Conservation (phyloP, 2,797 vertebrate genomes). For the Anguilla obscura region DNA sequence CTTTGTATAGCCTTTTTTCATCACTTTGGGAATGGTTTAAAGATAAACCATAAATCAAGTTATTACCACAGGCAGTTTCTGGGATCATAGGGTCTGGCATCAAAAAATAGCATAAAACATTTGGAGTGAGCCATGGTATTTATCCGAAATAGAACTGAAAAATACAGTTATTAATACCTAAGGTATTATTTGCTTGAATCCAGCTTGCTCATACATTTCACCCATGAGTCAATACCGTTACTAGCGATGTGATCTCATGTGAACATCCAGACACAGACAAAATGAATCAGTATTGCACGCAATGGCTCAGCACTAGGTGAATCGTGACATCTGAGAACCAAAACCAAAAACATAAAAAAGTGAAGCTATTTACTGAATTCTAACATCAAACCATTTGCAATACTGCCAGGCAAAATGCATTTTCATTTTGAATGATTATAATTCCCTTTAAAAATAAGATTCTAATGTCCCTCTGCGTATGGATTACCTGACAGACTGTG, state of each 20-base stretch:
- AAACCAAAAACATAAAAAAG: not conserved
- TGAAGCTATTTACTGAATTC: not conserved
- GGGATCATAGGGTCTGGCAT: not conserved
- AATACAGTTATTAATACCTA: not conserved
- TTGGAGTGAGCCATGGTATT: not conserved
- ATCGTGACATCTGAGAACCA: not conserved
- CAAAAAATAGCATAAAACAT: not conserved
- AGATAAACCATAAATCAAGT: not conserved
- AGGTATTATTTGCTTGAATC: not conserved
- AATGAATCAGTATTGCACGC: not conserved
- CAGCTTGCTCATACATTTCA: not conserved
- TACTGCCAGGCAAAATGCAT: not conserved
- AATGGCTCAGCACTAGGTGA: not conserved
- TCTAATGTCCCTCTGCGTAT: not conserved
- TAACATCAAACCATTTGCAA: not conserved
- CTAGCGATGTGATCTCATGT: not conserved
- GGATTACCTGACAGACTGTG: constrained; percentile 1
- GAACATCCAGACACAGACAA: not conserved
- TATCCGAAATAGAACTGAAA: not conserved
- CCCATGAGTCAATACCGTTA: not conserved
- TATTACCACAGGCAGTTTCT: not conserved
- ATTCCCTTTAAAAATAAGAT: not conserved
- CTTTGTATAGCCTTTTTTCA: not conserved
- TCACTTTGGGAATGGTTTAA: not conserved
- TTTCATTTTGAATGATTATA: not conserved